These are phyloP conservation scores for Azorinus chamasolen DNA, from an alignment of 2,888 invertebrate genomes.

Conservation along the genomic window DNA sequence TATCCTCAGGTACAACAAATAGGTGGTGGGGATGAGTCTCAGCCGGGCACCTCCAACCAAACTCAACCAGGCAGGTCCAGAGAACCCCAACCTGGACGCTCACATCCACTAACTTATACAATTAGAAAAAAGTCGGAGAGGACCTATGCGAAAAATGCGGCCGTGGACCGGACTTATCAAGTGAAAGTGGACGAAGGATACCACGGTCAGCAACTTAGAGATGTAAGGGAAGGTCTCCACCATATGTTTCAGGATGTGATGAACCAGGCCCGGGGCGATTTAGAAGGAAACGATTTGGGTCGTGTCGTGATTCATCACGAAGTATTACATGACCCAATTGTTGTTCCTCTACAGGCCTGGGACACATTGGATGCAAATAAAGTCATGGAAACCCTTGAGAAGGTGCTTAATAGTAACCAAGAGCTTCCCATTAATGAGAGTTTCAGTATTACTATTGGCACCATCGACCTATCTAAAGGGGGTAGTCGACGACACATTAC, in stretches of 20 bases:
- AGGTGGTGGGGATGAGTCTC: neutral
- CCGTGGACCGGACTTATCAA: conserved; percentile 33
- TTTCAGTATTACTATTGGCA: conserved; percentile 30
- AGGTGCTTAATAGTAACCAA: conserved; percentile 57
- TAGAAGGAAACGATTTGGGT: conserved; percentile 39
- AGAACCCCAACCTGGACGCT: too few relatives aligned
- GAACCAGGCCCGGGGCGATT: conserved; percentile 11
- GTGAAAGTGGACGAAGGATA: conserved; percentile 27
- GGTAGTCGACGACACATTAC: conserved; percentile 31
- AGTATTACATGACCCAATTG: too few relatives aligned
- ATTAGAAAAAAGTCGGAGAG: conserved; percentile 8
- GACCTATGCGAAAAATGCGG: conserved; percentile 31
- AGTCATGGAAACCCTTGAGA: conserved; percentile 27
- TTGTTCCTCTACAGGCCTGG: conserved; percentile 53
- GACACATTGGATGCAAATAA: conserved; percentile 28
- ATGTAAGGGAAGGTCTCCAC: conserved; percentile 21
- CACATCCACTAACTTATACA: neutral
- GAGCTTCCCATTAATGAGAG: conserved; percentile 35
- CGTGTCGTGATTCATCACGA: conserved; percentile 42
- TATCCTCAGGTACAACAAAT: neutral
- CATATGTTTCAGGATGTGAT: conserved; percentile 30
- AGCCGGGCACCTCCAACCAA: neutral
- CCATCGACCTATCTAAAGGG: conserved; percentile 42
- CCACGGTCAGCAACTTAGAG: conserved; percentile 18
- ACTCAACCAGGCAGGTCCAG: neutral